phyloP scores from a whole-genome alignment of 2,113 vertebrate species.

The Clarias magur region DNA sequence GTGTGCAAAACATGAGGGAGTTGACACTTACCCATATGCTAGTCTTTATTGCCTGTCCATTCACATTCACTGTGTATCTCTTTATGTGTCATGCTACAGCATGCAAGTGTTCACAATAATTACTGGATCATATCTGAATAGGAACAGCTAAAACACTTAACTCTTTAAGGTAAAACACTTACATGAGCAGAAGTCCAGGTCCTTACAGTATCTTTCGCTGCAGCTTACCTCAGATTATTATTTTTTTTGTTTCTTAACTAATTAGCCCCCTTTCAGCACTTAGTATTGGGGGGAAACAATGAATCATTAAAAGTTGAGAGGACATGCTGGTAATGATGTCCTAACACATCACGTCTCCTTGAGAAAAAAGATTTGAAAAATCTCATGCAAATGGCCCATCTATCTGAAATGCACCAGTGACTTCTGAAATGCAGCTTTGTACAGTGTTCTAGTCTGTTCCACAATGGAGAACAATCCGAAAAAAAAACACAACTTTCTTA shows the following conservation, averaged over 20 bases:
- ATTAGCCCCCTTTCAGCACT: constrained; percentile 47
- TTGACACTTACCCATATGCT: constrained; percentile 26
- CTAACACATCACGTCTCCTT: constrained; percentile 29
- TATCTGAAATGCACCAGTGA: constrained; percentile 37
- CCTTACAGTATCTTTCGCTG: constrained; percentile 7
- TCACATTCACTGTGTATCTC: constrained; percentile 25
- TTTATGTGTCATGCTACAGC: constrained; percentile 26
- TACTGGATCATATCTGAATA: constrained; percentile 36
- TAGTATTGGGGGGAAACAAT: constrained; percentile 35
- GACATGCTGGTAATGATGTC: constrained; percentile 47
- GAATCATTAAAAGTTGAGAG: constrained; percentile 50
- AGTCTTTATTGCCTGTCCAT: constrained; percentile 15
- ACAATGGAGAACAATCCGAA: constrained; percentile 26
- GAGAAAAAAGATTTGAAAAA: constrained; percentile 36
- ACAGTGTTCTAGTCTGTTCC: constrained; percentile 7
- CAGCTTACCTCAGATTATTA: constrained; percentile 35
- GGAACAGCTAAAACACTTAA: constrained; percentile 37
- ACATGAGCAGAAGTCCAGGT: constrained; percentile 15
- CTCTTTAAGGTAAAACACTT: constrained; percentile 39
- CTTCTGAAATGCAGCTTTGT: constrained; percentile 44
- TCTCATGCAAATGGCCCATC: constrained; percentile 38
- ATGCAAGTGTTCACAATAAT: constrained; percentile 30
- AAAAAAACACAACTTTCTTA: constrained; percentile 35
- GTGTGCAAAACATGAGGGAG: constrained; percentile 38
- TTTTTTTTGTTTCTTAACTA: constrained; percentile 28